phyloP scores from a whole-genome alignment of 2,888 invertebrate species.

The Tubulanus polymorphus region DNA sequence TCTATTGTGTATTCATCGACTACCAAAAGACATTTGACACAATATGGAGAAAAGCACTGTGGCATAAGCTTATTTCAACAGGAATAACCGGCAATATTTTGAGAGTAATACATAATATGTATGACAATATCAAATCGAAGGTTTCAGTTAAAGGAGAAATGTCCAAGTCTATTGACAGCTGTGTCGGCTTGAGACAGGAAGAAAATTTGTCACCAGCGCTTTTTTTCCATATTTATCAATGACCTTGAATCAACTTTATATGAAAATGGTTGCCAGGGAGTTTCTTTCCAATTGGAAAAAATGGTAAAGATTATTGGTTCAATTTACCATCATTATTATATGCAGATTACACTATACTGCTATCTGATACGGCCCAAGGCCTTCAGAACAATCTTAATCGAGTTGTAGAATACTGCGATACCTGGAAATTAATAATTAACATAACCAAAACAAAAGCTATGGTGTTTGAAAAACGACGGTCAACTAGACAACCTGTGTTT shows the following conservation, averaged over 20 bases:
- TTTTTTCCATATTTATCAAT: slow-evolving; percentile 7
- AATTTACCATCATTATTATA: slow-evolving; percentile 1
- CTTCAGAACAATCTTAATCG: background rate
- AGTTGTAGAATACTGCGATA: background rate
- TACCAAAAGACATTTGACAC: slow-evolving; percentile 2
- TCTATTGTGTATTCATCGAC: slow-evolving; percentile 1
- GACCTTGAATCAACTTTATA: background rate
- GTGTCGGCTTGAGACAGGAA: background rate
- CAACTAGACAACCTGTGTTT: background rate
- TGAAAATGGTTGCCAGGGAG: background rate
- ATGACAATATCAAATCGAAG: slow-evolving; percentile 1
- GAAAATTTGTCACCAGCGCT: slow-evolving; percentile 5
- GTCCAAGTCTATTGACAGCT: background rate
- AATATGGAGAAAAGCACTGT: slow-evolving; percentile 2
- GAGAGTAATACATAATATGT: background rate
- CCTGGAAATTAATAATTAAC: slow-evolving; percentile 3
- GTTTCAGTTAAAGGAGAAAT: background rate
- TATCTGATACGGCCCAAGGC: background rate
- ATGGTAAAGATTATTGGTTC: background rate
- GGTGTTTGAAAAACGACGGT: background rate
- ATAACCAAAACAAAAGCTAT: background rate
- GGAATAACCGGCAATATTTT: slow-evolving; percentile 1
- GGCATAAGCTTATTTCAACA: background rate
- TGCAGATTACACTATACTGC: slow-evolving; percentile 3
- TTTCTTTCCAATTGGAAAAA: background rate